These are phyloP conservation scores for Aradophagus sp. DNA, from an alignment of 1,140 invertebrate species.

Conservation along the genomic window DNA sequence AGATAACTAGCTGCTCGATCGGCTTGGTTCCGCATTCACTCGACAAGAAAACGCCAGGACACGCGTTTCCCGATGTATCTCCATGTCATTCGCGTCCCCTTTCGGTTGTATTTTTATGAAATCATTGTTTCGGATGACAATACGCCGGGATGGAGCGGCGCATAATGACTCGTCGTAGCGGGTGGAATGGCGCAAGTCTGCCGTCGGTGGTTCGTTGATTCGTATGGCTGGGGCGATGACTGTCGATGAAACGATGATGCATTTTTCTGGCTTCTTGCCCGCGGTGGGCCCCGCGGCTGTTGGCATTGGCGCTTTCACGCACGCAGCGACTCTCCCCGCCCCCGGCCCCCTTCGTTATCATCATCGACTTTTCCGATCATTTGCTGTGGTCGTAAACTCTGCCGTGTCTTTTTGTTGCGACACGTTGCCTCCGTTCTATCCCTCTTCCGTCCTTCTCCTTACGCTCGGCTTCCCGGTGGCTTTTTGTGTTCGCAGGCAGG, in stretches of 20 bases:
- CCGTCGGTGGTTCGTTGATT: slow-evolving; percentile 37
- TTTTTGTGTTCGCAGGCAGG: no score
- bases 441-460: no score
- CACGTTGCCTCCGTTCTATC: no score
- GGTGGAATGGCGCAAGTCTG: slow-evolving; percentile 37
- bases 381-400: no score
- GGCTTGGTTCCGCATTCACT: slow-evolving; percentile 36
- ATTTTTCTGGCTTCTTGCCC: slow-evolving; percentile 74
- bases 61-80: slow-evolving; percentile 35
- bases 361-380: no score
- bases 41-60: slow-evolving; percentile 35
- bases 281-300: slow-evolving; percentile 64
- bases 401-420: no score
- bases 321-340: no score
- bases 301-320: slow-evolving; percentile 61
- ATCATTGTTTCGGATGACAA: slow-evolving; percentile 75
- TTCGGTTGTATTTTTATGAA: slow-evolving; percentile 73
- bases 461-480: no score
- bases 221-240: slow-evolving; percentile 72
- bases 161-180: slow-evolving; percentile 66
- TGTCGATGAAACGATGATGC: slow-evolving; percentile 76
- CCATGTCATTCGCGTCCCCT: slow-evolving; percentile 54
- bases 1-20: slow-evolving; percentile 59
- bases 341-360: no score
- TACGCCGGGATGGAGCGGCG: slow-evolving; percentile 71